Conservation (phyloP, 53 echinoderm and acorn worm genomes). For the Stichopus horrens region DNA sequence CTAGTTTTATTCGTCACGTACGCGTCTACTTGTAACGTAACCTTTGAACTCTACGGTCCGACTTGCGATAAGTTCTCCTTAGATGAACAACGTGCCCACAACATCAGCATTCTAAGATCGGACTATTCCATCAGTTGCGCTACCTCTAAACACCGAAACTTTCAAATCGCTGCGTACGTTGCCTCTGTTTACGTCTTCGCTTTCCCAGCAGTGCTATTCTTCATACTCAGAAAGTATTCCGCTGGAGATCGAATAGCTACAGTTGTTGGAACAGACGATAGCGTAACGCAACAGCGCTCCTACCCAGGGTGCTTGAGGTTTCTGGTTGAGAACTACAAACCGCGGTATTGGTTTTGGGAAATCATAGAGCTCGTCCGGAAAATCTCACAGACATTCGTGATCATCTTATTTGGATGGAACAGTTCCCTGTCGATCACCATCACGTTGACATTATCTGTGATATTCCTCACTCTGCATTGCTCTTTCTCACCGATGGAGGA, state of each 20-base stretch:
- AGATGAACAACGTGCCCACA: conserved; percentile 6
- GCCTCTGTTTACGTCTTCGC: conserved; percentile 4
- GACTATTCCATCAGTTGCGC: conserved; percentile 60
- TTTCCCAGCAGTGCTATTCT: not conserved
- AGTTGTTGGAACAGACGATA: no score
- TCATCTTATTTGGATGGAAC: not conserved
- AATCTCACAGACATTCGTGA: not conserved
- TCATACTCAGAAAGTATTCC: not conserved
- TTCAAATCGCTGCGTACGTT: conserved; percentile 10
- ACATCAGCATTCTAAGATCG: conserved; percentile 35
- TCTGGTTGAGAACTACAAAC: conserved; percentile 19
- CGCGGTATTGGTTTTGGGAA: conserved; percentile 31
- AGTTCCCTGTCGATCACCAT: no score
- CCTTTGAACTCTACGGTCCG: conserved; percentile 15
- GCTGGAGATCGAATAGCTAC: not conserved
- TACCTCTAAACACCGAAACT: not conserved
- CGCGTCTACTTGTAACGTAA: conserved; percentile 33
- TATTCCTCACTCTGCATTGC: no score
- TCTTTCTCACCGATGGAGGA: no score
- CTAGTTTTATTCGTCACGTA: not conserved
- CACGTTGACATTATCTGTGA: no score
- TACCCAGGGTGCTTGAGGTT: not conserved
- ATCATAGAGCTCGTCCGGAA: conserved; percentile 19
- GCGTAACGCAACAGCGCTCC: no score
- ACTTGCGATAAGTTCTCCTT: not conserved